Evolutionary conservation across 2,113 vertebrate species (phyloP).

Genomic region (Chelonoidis abingdonii): DNA sequence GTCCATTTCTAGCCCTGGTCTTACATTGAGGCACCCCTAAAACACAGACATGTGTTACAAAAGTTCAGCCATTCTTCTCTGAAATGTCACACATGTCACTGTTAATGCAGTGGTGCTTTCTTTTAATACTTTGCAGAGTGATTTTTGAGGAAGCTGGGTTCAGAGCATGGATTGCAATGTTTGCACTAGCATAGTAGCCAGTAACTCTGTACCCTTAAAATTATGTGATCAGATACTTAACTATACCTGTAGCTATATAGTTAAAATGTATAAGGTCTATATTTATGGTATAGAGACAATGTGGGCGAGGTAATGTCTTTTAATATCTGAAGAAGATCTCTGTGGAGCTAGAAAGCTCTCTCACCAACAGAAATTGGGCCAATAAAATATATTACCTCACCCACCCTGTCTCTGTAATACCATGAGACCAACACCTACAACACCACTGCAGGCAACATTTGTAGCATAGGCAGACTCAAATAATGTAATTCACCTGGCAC

Average conservation of each 20-base stretch:
- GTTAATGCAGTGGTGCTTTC: neutral
- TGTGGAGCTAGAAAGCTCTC: neutral
- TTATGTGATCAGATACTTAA: neutral
- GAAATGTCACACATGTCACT: neutral
- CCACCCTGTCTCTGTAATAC: neutral
- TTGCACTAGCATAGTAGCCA: rapidly evolving
- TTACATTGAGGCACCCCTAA: neutral
- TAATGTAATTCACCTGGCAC: neutral
- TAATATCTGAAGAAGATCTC: neutral
- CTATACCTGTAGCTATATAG: neutral
- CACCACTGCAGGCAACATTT: neutral
- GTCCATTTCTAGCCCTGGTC: neutral
- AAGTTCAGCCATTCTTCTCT: neutral
- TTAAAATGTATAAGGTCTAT: neutral
- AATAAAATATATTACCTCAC: neutral
- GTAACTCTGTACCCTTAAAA: neutral
- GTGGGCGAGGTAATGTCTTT: neutral
- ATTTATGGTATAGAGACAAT: neutral
- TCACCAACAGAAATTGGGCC: neutral
- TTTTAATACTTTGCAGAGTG: neutral
- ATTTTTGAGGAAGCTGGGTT: neutral
- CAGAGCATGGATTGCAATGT: neutral
- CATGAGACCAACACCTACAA: too few species aligned
- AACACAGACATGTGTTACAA: neutral
- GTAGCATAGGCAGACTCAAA: neutral